Evolutionary conservation across 2,113 vertebrate genomes (phyloP).

Genomic region (Maccullochella peelii): DNA sequence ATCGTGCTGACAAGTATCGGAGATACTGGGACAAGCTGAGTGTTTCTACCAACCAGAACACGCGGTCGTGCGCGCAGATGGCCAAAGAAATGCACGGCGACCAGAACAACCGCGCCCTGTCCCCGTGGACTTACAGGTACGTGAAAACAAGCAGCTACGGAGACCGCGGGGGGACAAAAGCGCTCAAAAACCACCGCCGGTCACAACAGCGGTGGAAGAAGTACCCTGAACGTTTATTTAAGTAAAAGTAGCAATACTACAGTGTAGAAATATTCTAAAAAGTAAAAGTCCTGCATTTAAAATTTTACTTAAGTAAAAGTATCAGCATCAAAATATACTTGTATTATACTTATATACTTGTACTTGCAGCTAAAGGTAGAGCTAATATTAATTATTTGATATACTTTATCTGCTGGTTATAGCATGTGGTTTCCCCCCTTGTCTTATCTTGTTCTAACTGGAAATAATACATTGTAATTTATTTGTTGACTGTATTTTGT

Average conservation of each 20-base stretch:
- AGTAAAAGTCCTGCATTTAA: too few species aligned
- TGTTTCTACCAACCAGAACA: fast-evolving
- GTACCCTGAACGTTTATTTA: background rate
- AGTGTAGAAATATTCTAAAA: too few species aligned
- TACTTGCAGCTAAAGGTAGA: too few species aligned
- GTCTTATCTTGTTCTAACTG: too few species aligned
- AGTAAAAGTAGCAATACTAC: background rate
- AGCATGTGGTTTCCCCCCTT: too few species aligned
- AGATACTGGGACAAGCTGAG: fast-evolving
- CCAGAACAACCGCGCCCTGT: background rate
- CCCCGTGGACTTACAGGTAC: slow-evolving; percentile 51
- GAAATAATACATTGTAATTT: too few species aligned
- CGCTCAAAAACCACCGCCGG: background rate
- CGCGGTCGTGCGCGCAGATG: background rate
- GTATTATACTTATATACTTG: too few species aligned
- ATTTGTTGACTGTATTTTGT: too few species aligned
- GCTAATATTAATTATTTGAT: too few species aligned
- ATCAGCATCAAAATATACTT: too few species aligned
- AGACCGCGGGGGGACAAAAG: background rate
- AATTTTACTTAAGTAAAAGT: background rate
- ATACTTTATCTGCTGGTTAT: too few species aligned
- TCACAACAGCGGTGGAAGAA: background rate
- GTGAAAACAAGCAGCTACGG: background rate
- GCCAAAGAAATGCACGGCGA: background rate
- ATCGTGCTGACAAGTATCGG: fast-evolving